phyloP scores from a whole-genome alignment of 2,113 vertebrate genomes.

The Malurus elegans region DNA sequence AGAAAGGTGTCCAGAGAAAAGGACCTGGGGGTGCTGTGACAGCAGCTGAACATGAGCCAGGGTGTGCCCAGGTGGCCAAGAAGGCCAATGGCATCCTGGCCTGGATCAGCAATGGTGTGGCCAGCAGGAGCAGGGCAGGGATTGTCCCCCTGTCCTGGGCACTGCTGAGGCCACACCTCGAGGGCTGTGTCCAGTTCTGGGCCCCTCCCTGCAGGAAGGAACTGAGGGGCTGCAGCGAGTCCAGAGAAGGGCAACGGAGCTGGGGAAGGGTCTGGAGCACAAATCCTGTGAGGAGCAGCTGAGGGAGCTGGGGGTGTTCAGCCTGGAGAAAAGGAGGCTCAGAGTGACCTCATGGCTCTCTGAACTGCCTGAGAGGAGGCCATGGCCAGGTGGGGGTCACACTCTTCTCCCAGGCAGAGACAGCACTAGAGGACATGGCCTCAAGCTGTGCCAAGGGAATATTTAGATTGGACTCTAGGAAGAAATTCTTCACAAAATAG shows the following conservation, averaged over 20 bases:
- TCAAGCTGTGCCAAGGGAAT: background rate
- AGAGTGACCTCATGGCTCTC: fast-evolving
- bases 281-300: background rate
- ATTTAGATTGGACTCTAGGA: background rate
- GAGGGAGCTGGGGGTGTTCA: background rate
- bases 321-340: background rate
- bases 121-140: background rate
- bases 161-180: background rate
- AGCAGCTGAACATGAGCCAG: background rate
- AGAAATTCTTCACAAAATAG: background rate
- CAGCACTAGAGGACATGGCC: background rate
- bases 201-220: background rate
- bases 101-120: background rate
- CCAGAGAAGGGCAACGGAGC: background rate
- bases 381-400: fast-evolving
- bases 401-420: background rate
- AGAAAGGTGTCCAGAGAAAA: background rate
- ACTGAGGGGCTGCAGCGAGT: background rate
- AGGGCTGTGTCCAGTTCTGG: background rate
- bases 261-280: background rate
- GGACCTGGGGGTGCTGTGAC: fast-evolving
- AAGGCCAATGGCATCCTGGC: background rate
- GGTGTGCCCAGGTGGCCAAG: background rate
- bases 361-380: background rate
- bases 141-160: background rate